Evolutionary conservation across 2,888 invertebrate species (phyloP).

Genomic region (Drosophila kanekoi): DNA sequence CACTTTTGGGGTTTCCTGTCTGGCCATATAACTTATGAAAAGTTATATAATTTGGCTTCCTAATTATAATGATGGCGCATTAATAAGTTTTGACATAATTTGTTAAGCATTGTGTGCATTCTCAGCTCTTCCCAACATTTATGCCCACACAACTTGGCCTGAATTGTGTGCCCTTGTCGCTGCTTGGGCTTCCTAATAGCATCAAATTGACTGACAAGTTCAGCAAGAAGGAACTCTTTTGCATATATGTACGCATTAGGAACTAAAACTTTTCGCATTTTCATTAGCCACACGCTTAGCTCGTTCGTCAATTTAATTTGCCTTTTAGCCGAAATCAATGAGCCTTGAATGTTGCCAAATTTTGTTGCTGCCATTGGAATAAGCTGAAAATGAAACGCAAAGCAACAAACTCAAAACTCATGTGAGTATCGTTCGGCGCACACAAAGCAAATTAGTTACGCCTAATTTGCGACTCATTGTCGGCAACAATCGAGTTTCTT

Average conservation of each 20-base stretch:
- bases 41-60: constrained; percentile 13
- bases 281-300: background rate
- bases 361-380: constrained; percentile 17
- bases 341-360: constrained; percentile 59
- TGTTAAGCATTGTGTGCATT: background rate
- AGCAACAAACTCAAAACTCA: constrained; percentile 21
- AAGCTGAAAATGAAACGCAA: constrained; percentile 24
- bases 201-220: constrained; percentile 8
- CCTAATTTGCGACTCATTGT: constrained; percentile 73
- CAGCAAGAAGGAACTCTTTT: background rate
- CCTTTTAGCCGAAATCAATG: constrained; percentile 45
- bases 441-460: constrained; percentile 74
- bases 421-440: constrained; percentile 11
- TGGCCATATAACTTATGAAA: background rate
- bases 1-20: background rate
- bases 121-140: background rate
- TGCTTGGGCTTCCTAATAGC: constrained; percentile 3
- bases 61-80: constrained; percentile 6
- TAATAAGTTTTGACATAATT: constrained; percentile 8
- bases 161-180: constrained; percentile 3
- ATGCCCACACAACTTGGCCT: background rate
- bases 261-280: constrained; percentile 17
- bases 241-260: background rate
- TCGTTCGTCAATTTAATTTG: constrained; percentile 10
- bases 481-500: constrained; percentile 63